Conservation (phyloP, 2,888 invertebrate species). For the Xestobium rufovillosum region DNA sequence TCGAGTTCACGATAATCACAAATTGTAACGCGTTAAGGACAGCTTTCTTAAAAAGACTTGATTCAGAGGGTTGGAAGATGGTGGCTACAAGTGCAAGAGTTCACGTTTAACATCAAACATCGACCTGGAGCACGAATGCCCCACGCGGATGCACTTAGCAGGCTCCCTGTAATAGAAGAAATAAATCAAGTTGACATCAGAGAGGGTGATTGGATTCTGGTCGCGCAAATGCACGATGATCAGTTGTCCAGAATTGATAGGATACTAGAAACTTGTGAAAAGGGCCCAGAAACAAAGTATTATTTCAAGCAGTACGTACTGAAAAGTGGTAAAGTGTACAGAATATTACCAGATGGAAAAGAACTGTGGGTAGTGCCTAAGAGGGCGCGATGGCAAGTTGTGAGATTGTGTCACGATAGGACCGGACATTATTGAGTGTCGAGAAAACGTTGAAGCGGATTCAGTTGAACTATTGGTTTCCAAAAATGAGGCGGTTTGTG, state of each 20-base stretch:
- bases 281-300: conserved; percentile 16
- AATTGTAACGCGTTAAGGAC: conserved; percentile 24
- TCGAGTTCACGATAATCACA: conserved; percentile 23
- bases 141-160: conserved; percentile 18
- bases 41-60: conserved; percentile 19
- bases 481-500: conserved; percentile 25
- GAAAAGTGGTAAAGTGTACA: conserved; percentile 18
- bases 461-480: conserved; percentile 22
- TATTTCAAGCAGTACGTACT: conserved; percentile 22
- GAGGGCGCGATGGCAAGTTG: conserved; percentile 21
- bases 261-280: conserved; percentile 13
- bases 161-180: conserved; percentile 13
- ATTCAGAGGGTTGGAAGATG: conserved; percentile 21
- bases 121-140: conserved; percentile 14
- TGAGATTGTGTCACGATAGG: conserved; percentile 22
- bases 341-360: conserved; percentile 16
- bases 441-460: conserved; percentile 21
- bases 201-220: conserved; percentile 23
- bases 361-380: conserved; percentile 21
- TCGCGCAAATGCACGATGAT: conserved; percentile 24
- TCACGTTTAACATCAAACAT: conserved; percentile 19
- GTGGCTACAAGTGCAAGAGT: conserved; percentile 22
- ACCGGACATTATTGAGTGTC: conserved; percentile 20
- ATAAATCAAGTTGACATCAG: conserved; percentile 18
- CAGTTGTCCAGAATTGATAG: conserved; percentile 16